Base-by-base conservation (phyloP, 2,797 vertebrate species). In the Neostethus bicornis region DNA sequence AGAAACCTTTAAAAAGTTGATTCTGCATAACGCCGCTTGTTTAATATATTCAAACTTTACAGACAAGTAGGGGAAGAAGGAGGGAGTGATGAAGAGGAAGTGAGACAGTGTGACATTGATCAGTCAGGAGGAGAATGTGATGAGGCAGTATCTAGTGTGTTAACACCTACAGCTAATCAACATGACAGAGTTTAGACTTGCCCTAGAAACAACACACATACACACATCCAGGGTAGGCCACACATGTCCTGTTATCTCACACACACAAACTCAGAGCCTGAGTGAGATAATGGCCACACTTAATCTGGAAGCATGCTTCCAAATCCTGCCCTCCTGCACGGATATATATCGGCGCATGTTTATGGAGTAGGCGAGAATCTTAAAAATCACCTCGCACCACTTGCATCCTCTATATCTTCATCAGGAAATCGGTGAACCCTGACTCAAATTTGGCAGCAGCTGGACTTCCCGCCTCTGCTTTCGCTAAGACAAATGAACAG, bases 81-180 rank as follows among this genome's bases (percentile, higher is more conserved):
- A 26, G 38, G 26, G 43, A 53, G 55, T 13, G 59, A 68, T 56
- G 46, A 77, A 70, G 50, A 32, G 13, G 51, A 57, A 29, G 49
- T 14, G 38, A 77, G 66, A 65, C 51, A 56, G 46, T 78, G 68
- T 89, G 90, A 92, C 87, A 89, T 82, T 91, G 89, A 91, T 92
- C 81, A 92, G 89, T 84, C 87, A 79, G 78, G 69, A 69, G 54
- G 79, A 70, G 85, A 89, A 89, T 84, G 85, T 83, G 80, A 81
- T 76, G 79, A 86, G 83, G 86, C 84, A 86, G 83, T 66, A 86
- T 91, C 83, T 79, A 70, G 63, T 79, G 77, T 84, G 90, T 92
- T 92, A 90, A 85, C 91, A 91, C 87, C 84, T 91, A 79, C 68
- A 73, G 87, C 85, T 92, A 92, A 92, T 92, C 86, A 89, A 89